Evolutionary conservation across 2,113 vertebrate species (phyloP).

Genomic region (Bucco capensis): DNA sequence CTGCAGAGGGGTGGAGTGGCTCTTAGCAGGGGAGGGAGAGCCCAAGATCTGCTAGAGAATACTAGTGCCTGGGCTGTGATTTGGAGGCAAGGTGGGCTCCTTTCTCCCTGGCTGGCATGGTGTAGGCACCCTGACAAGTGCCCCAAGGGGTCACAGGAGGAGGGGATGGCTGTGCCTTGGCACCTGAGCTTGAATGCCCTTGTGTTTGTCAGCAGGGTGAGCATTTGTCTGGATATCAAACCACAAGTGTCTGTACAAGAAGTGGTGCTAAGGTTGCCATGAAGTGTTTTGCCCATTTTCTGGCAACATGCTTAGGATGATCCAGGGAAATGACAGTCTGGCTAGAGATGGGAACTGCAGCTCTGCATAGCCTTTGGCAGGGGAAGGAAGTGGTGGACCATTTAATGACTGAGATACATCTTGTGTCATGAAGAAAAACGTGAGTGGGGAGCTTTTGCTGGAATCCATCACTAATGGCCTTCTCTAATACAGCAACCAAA

Average conservation of each 20-base stretch:
- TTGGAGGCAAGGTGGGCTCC: not conserved
- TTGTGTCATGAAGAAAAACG: not conserved
- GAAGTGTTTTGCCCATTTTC: not conserved
- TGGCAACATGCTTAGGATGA: not conserved
- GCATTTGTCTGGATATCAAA: not conserved
- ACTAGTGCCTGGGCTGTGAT: not conserved
- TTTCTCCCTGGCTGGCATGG: not conserved
- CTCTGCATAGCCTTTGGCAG: not conserved
- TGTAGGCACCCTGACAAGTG: not conserved
- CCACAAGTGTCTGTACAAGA: not conserved
- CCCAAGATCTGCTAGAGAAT: not conserved
- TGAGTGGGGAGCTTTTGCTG: not conserved
- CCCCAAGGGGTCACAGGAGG: not conserved
- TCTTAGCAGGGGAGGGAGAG: constrained; percentile 14
- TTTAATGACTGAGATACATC: not conserved
- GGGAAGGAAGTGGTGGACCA: not conserved
- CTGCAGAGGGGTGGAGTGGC: constrained; percentile 32
- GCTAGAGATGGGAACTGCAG: not conserved
- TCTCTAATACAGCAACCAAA: not conserved
- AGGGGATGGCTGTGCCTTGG: not conserved
- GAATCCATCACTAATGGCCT: not conserved
- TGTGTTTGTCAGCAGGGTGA: not conserved
- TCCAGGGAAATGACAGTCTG: not conserved
- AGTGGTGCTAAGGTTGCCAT: not conserved
- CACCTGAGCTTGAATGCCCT: not conserved